Conservation (phyloP, 2,113 vertebrate species). For the Echinops telfairi region DNA sequence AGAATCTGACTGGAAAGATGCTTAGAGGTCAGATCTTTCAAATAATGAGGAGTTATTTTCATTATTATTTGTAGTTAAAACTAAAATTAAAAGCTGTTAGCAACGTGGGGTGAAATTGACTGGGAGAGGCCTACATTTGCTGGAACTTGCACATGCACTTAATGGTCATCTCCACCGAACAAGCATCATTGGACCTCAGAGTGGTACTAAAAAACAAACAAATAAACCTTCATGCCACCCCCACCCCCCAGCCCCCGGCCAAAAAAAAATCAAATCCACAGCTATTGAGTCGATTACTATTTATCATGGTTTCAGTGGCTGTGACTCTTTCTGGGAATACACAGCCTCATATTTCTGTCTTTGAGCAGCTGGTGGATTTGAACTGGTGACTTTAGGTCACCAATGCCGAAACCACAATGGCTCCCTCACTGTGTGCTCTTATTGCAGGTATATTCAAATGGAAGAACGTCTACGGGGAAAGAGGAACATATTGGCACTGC, state of each 20-base stretch:
- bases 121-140: neutral
- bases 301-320: too few species aligned
- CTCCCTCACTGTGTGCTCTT: neutral
- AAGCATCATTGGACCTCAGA: neutral
- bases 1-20: constrained; percentile 7
- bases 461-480: neutral
- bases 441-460: neutral
- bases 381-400: too few species aligned
- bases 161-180: neutral
- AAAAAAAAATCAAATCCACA: neutral
- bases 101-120: neutral
- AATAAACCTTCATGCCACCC: too few species aligned
- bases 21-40: constrained; percentile 44
- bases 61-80: constrained; percentile 52
- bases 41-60: constrained; percentile 31
- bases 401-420: too few species aligned
- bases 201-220: too few species aligned
- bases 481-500: neutral
- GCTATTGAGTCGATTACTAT: too few species aligned
- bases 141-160: neutral
- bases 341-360: too few species aligned
- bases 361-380: too few species aligned
- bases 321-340: too few species aligned
- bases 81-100: constrained; percentile 3
- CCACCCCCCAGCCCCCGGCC: too few species aligned